A percentile compares a stretch with the other conserved stretches of the same genome.
These are phyloP conservation scores for Microctenopoma steveboyesi DNA, from an alignment of 2,797 vertebrate species.

Conservation along the genomic window DNA sequence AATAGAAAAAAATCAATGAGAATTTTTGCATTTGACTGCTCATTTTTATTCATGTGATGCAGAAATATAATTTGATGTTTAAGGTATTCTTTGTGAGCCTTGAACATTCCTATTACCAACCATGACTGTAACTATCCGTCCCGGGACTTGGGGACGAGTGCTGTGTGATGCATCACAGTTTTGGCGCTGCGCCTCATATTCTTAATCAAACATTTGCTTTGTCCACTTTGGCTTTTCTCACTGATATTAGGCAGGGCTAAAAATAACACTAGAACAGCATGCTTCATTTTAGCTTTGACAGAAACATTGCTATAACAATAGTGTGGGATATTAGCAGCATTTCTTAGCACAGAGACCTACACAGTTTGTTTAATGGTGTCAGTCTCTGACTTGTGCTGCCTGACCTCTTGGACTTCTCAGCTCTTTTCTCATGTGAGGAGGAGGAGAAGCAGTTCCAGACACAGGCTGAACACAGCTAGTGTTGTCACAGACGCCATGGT, in stretches of 20 bases:
- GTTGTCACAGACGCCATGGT: constrained; percentile 36
- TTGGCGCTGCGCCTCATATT: constrained; percentile 39
- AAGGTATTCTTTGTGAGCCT: background rate
- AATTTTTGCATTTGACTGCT: background rate
- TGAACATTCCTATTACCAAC: background rate
- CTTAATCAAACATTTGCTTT: constrained; percentile 47
- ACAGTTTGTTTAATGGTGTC: constrained; percentile 47
- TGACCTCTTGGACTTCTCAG: constrained; percentile 29
- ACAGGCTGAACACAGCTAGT: constrained; percentile 32
- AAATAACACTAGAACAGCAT: constrained; percentile 35
- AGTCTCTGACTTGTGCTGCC: constrained; percentile 42
- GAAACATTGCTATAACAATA: constrained; percentile 1
- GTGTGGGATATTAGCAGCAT: constrained; percentile 6
- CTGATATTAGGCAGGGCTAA: constrained; percentile 32
- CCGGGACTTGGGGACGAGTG: constrained; percentile 18
- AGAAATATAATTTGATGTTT: background rate
- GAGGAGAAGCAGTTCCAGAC: constrained; percentile 22
- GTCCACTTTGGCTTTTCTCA: constrained; percentile 43
- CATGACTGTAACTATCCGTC: constrained; percentile 10
- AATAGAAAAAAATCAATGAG: background rate
- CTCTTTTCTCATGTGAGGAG: constrained; percentile 38
- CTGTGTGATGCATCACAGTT: constrained; percentile 36
- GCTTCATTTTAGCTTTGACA: constrained; percentile 8
- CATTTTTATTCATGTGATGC: background rate
- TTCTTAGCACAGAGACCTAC: constrained; percentile 22